Evolutionary conservation across 2,113 vertebrate species (phyloP).

Genomic region (Copsychus sechellarum): DNA sequence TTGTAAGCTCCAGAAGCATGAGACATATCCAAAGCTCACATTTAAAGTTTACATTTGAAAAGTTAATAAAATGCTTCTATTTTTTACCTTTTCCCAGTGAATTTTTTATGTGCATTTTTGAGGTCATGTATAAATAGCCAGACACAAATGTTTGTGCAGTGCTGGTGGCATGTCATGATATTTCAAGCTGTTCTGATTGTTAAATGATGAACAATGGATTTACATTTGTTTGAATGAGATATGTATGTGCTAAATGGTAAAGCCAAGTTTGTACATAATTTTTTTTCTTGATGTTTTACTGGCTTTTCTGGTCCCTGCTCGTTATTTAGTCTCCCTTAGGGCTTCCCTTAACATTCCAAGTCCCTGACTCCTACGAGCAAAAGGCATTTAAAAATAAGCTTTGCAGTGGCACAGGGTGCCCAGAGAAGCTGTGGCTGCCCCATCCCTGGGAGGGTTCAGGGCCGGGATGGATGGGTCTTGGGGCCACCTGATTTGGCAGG

Average conservation of each 20-base stretch:
- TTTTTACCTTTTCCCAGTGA: conserved; percentile 4
- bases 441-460: not conserved
- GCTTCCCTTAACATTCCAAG: not conserved
- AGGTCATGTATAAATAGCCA: conserved; percentile 15
- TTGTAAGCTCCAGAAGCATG: not conserved
- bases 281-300: not conserved
- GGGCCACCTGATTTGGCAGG: accelerated
- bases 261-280: not conserved
- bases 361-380: not conserved
- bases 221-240: not conserved
- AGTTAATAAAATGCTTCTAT: conserved; percentile 16
- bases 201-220: not conserved
- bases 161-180: not conserved
- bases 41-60: not conserved
- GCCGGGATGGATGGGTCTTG: not conserved
- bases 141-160: not conserved
- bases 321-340: not conserved
- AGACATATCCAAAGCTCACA: not conserved
- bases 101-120: conserved; percentile 30
- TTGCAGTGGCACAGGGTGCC: not conserved
- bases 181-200: not conserved
- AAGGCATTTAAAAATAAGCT: not conserved
- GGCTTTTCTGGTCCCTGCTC: not conserved
- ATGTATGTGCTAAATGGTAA: not conserved
- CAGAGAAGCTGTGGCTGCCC: not conserved